Base-by-base conservation (phyloP, 2,113 vertebrate species). In the Etheostoma cragini region DNA sequence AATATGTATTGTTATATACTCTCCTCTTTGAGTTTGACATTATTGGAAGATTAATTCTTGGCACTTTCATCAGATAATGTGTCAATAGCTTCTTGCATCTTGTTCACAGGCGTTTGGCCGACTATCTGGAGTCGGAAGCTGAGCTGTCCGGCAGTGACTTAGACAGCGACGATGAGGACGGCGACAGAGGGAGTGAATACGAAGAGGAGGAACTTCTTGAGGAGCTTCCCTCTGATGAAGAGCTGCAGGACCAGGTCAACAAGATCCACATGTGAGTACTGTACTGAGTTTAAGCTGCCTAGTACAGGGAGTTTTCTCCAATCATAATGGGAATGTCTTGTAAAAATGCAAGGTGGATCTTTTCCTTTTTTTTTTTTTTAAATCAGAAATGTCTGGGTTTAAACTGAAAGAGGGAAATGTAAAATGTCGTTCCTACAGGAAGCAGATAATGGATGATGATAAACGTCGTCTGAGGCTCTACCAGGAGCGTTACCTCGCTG, bases 111-210 rank as follows among this genome's bases (percentile, higher is more conserved):
- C 96, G 87, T 21, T 38, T 99, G 80, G 88, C 93, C 12, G 96
- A 97, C 82, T 99, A 97, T 87, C 85, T 99, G 94, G 97, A 99
- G 7, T 96, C 98, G 0, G 98, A 99, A 86, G 98, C 98, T 0
- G 98, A 98, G 92, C 96, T 99, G 3, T 99, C 98, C 0, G 98
- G 98, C 49, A 99, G 97, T 1, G 98, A 99, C 0, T n/a, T 94
- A 21, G 97, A 94, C 16, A 98, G 97, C 1, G 98, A 96, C 1
- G 98, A 99, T 2, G 98, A 99, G 14, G 96, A 97, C 0, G 97
- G 93, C 0, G 95, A 94, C 0, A 92, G 95, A 69, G 97, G 95
- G 4, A 92, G 97, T 1, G 97, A 98, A 10, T 99, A 99, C 0
- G 98, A 99, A 88, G 98, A 99, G 46, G 98, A 99, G 0, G 76